phyloP scores from a whole-genome alignment of 1,140 invertebrate genomes.

The Cotesia typhae region DNA sequence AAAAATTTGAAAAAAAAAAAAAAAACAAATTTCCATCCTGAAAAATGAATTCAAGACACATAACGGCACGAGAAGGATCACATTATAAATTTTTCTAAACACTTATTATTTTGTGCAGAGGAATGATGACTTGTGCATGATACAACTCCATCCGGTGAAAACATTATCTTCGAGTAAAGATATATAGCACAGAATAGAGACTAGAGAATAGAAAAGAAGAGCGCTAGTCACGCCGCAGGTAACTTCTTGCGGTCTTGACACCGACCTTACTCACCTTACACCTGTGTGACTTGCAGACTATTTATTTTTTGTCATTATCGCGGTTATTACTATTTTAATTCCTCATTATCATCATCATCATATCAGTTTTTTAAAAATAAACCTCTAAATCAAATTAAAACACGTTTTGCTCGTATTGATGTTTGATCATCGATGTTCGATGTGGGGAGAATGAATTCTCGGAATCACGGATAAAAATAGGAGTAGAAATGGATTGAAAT shows the following conservation, averaged over 20 bases:
- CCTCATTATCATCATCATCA: neutral
- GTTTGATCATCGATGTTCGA: too few relatives aligned
- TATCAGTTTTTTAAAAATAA: neutral
- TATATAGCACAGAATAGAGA: too few relatives aligned
- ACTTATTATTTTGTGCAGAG: too few relatives aligned
- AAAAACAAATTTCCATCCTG: too few relatives aligned
- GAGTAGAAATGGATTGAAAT: neutral
- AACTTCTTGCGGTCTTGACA: constrained; percentile 38
- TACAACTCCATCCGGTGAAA: too few relatives aligned
- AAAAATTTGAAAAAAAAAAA: constrained; percentile 8
- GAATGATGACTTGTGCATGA: too few relatives aligned
- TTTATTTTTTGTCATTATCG: neutral
- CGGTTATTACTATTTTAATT: neutral
- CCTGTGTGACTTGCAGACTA: constrained; percentile 22
- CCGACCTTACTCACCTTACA: constrained; percentile 36
- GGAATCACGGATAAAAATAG: neutral
- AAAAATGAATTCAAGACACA: too few relatives aligned
- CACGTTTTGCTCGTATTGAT: neutral
- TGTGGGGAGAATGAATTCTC: too few relatives aligned
- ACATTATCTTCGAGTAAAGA: too few relatives aligned
- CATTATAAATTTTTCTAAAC: too few relatives aligned
- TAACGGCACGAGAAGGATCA: neutral
- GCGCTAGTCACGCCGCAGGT: constrained; percentile 38
- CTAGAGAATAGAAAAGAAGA: neutral
- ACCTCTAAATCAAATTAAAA: neutral